A percentile compares a stretch with the other conserved stretches of the same genome.
Evolutionary conservation across 2,888 invertebrate species (phyloP).

Genomic region (Dendrolimus pini): DNA sequence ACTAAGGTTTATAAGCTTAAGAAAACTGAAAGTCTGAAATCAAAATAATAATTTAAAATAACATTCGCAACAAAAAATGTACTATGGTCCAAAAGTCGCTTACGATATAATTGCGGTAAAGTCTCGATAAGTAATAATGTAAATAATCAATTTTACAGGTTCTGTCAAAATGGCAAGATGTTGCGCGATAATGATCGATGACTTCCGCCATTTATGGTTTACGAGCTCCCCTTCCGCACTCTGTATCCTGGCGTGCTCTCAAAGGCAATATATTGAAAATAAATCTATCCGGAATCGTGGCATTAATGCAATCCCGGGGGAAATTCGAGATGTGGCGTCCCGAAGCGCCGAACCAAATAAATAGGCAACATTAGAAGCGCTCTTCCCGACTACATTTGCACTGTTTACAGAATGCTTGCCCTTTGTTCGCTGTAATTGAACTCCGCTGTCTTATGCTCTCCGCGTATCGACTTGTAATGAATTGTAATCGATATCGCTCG

Average conservation of each 20-base stretch:
- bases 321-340: slow-evolving; percentile 21
- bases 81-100: too few relatives aligned
- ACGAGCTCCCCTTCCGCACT: background rate
- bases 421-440: slow-evolving; percentile 17
- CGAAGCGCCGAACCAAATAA: slow-evolving; percentile 15
- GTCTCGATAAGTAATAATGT: too few relatives aligned
- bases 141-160: background rate
- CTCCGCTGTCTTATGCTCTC: slow-evolving; percentile 11
- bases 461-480: background rate
- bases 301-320: slow-evolving; percentile 28
- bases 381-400: slow-evolving; percentile 16
- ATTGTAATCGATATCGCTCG: background rate
- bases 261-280: slow-evolving; percentile 21
- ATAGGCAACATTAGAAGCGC: slow-evolving; percentile 18
- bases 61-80: too few relatives aligned
- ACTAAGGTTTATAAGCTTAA: too few relatives aligned
- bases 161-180: background rate
- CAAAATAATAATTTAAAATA: too few relatives aligned
- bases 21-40: too few relatives aligned
- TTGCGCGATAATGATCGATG: background rate
- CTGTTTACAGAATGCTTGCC: slow-evolving; percentile 17
- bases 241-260: background rate
- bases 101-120: too few relatives aligned
- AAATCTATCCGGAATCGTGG: slow-evolving; percentile 25
- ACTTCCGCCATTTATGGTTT: background rate